A percentile compares a stretch with the other conserved stretches of the same genome.
phyloP scores from a whole-genome alignment of 1,140 invertebrate genomes.

The Campoletis sonorensis region DNA sequence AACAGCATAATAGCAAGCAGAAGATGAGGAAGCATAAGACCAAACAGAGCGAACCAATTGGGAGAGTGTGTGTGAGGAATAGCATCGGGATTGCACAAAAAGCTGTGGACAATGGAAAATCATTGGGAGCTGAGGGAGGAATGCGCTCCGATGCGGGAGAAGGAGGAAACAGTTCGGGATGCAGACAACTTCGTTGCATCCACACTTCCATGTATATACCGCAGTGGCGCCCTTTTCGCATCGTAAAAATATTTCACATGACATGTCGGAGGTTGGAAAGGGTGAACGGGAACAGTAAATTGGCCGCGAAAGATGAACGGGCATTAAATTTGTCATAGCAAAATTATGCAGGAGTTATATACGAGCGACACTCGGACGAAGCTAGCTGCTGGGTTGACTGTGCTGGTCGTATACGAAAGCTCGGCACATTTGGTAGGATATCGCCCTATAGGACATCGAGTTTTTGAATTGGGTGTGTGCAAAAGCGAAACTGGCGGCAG shows the following conservation, averaged over 20 bases:
- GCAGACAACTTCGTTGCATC: constrained; percentile 21
- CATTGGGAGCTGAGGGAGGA: not conserved
- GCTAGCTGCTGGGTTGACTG: constrained; percentile 11
- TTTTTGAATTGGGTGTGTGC: not conserved
- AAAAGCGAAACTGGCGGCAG: not conserved
- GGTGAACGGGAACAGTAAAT: constrained; percentile 16
- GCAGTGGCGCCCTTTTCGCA: not conserved
- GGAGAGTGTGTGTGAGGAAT: not conserved
- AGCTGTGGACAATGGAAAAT: constrained; percentile 16
- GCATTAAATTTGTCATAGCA: constrained; percentile 44
- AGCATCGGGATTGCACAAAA: constrained; percentile 16
- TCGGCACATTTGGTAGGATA: constrained; percentile 23
- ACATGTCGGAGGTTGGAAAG: not conserved
- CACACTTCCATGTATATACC: not conserved
- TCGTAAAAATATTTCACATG: constrained; percentile 43
- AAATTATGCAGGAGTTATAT: constrained; percentile 48
- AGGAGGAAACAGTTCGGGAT: not conserved
- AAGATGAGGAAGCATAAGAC: not conserved
- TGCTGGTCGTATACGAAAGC: not conserved
- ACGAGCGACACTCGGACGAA: constrained; percentile 41
- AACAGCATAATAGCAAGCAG: not conserved
- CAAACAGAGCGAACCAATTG: not conserved
- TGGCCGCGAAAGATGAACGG: constrained; percentile 43
- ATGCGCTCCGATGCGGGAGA: not conserved
- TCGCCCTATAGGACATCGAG: not conserved